Conservation (phyloP, 2,797 vertebrate species). For the Clarias platycephalus region DNA sequence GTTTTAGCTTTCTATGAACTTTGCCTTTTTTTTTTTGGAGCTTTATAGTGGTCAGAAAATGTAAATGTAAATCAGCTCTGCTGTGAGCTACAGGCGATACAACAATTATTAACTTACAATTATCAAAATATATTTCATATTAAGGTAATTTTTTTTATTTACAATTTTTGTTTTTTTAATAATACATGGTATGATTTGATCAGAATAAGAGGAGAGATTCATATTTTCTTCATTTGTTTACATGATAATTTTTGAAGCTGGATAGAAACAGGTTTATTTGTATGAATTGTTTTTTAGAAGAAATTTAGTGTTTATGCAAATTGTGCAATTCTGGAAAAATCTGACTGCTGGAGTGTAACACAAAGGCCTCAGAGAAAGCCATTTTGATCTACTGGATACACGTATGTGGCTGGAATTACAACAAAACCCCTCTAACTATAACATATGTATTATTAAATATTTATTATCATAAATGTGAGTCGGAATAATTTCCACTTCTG, state of each 20-base stretch:
- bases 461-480: background rate
- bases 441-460: background rate
- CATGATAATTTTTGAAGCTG: background rate
- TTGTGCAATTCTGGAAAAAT: background rate
- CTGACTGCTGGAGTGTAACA: background rate
- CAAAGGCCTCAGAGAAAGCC: background rate
- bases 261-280: background rate
- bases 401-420: background rate
- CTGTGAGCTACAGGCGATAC: background rate
- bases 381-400: background rate
- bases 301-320: background rate
- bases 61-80: background rate
- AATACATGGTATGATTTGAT: background rate
- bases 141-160: background rate
- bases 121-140: background rate
- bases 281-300: background rate
- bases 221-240: background rate
- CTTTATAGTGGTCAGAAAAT: background rate
- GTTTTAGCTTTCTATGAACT: background rate
- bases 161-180: background rate
- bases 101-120: background rate
- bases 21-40: background rate
- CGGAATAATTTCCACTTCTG: background rate
- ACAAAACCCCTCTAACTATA: background rate
- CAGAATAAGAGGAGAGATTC: background rate